Evolutionary conservation across 2,113 vertebrate genomes (phyloP).

Genomic region (Picathartes gymnocephalus): DNA sequence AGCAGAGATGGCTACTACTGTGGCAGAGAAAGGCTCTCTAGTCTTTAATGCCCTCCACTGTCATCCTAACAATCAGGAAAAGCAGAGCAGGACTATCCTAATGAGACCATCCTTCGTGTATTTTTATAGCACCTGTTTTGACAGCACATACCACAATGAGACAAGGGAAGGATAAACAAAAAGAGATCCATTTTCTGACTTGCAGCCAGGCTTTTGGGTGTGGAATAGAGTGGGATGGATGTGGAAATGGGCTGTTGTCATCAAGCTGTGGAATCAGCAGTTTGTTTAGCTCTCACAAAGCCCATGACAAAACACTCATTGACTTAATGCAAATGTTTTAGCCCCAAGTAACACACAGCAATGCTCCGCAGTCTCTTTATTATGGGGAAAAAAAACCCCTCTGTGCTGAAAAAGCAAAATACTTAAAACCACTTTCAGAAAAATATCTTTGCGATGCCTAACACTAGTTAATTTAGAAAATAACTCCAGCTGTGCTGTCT

Average conservation of each 20-base stretch:
- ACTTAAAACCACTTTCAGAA: neutral
- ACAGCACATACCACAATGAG: neutral
- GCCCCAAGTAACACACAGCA: neutral
- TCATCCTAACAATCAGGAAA: neutral
- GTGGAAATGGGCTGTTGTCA: neutral
- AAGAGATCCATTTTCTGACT: neutral
- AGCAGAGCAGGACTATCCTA: neutral
- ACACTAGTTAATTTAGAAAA: constrained; percentile 25
- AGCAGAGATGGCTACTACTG: neutral
- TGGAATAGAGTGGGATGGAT: neutral
- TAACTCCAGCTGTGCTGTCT: neutral
- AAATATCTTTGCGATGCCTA: neutral
- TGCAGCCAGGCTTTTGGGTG: neutral
- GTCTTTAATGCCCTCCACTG: neutral
- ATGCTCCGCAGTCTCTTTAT: neutral
- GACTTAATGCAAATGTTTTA: constrained; percentile 9
- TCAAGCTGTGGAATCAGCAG: neutral
- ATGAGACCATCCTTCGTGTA: neutral
- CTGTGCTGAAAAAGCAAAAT: constrained; percentile 8
- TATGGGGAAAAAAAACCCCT: neutral
- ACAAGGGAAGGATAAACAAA: neutral
- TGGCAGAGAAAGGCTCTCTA: neutral
- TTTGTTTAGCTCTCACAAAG: neutral
- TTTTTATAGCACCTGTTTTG: neutral
- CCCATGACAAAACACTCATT: constrained; percentile 1